Evolutionary conservation across 2,888 invertebrate species (phyloP).

Genomic region (Lepas anatifera): DNA sequence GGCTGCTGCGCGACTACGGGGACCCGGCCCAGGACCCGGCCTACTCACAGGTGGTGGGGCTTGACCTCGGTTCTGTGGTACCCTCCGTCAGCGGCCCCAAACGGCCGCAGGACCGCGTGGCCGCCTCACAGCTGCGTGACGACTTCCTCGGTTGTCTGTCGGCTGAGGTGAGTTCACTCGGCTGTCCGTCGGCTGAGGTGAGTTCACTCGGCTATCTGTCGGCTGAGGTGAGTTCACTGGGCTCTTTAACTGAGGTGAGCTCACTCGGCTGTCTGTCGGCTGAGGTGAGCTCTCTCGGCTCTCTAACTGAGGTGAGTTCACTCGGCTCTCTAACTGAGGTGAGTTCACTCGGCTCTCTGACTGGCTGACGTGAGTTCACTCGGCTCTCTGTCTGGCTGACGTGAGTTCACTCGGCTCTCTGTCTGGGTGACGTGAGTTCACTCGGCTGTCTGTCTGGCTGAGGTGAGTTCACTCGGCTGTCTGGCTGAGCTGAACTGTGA

Average conservation of each 20-base stretch:
- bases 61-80: constrained; percentile 78
- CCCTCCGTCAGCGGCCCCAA: constrained; percentile 96
- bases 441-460: too few relatives aligned
- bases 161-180: neutral
- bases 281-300: neutral
- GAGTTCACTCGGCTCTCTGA: neutral
- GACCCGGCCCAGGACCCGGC: constrained; percentile 63
- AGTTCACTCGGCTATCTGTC: neutral
- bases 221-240: neutral
- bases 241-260: too few relatives aligned
- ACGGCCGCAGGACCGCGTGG: constrained; percentile 74
- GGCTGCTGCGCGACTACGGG: constrained; percentile 60
- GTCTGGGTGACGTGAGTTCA: too few relatives aligned
- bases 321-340: too few relatives aligned
- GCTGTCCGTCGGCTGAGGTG: neutral
- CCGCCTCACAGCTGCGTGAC: constrained; percentile 1
- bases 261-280: neutral
- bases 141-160: neutral
- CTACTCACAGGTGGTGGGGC: constrained; percentile 33
- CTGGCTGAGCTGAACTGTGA: too few relatives aligned
- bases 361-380: neutral
- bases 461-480: too few relatives aligned
- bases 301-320: neutral
- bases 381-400: neutral
- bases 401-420: neutral